Evolutionary conservation across 2,888 invertebrate species (phyloP), one percentile per base, ranked within the genome.

Genomic region (Cataglyphis cursor): DNA sequence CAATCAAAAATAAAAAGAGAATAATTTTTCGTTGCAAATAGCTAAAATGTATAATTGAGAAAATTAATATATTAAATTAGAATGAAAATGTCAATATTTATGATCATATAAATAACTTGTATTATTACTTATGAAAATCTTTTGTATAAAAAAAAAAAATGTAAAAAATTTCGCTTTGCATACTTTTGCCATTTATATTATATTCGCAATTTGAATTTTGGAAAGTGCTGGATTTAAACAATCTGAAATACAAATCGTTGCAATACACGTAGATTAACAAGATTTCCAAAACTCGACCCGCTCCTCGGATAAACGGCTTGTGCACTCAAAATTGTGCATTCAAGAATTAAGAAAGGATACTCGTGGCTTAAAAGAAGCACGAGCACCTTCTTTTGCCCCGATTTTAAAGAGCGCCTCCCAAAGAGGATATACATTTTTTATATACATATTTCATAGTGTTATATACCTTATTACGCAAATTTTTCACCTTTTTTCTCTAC

Each of bases 391-490:
- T 57, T 10, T 59, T 44, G 12, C 31, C 21, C 21, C 4, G 64
- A 28, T 48, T 51, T 51, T 15, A 18, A 44, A 59, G 59, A 70
- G 31, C 41, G 31, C 24, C 9, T 28, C 28, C 15, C 10, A 59
- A 41, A 44, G 8, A n/a, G 28, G 5, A 44, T 3, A 44, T 66
- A 57, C 4, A 59, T 48, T 0, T 57, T 54, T 8, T 70, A 74
- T 81, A 38, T 80, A 80, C 59, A 80, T 57, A 76, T 54, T 12
- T 64, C 41, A 18, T 78, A 78, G 9, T 44, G 21, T 78, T 70
- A 78, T n/a, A 51, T 51, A 51, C 59, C 12, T 70, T 80, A 80
- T 80, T 61, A 66, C 35, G 66, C 74, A 12, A 1, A 51, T 51
- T n/a, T n/a, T 51, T n/a, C 51, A 18, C 18, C 4, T 28, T 41